Percentiles rank a stretch among this genome's conserved stretches.
These are phyloP conservation scores for Puma concolor DNA, from an alignment of 2,113 vertebrate genomes.

Conservation along the genomic window DNA sequence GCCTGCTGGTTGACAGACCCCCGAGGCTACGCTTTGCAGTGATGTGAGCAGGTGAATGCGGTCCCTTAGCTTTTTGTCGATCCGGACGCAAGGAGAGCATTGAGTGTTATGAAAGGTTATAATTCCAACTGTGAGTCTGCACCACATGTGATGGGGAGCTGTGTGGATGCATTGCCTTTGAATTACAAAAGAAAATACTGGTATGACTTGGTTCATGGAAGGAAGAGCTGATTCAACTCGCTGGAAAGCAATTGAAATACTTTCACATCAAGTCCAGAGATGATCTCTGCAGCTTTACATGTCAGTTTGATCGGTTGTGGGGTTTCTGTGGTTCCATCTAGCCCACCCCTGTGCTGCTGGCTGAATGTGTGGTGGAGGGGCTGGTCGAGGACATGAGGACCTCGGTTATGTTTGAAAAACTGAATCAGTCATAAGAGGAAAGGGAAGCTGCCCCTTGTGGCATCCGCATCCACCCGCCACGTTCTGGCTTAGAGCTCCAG, in stretches of 20 bases:
- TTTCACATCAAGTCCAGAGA: not conserved
- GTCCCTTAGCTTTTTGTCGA: not conserved
- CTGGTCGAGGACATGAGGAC: not conserved
- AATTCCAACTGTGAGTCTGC: not conserved
- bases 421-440: not conserved
- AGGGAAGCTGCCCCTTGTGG: not conserved
- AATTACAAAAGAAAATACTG: not conserved
- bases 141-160: not conserved
- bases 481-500: not conserved
- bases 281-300: not conserved
- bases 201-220: not conserved
- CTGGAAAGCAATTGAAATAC: not conserved
- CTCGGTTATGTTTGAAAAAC: not conserved
- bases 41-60: not conserved
- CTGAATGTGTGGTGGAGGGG: not conserved
- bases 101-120: not conserved
- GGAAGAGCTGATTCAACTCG: not conserved
- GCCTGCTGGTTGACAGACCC: not conserved
- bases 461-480: not conserved
- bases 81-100: not conserved
- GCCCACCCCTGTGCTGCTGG: not conserved
- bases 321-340: not conserved
- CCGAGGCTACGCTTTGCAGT: not conserved
- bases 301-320: not conserved
- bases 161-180: not conserved